phyloP scores from a whole-genome alignment of 2,113 vertebrate species.

The Myiopsitta monachus region DNA sequence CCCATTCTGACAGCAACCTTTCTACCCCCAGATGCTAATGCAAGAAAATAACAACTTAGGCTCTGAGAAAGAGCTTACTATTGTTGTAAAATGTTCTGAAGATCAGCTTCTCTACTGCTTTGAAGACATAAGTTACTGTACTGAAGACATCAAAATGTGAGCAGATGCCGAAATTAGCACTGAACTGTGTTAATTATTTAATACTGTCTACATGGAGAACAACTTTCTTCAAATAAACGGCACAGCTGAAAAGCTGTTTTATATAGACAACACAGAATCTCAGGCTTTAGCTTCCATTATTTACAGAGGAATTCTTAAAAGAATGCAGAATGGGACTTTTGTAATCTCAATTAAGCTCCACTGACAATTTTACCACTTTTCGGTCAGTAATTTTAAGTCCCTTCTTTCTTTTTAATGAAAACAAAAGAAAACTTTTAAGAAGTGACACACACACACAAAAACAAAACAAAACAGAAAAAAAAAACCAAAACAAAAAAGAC shows the following conservation, averaged over 20 bases:
- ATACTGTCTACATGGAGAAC: not conserved
- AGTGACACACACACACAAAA: not conserved
- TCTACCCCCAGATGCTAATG: not conserved
- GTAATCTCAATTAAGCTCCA: not conserved
- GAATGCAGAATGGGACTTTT: not conserved
- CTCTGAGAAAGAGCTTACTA: not conserved
- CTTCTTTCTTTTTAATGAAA: not conserved
- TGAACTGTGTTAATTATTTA: conserved; percentile 27
- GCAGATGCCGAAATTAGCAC: conserved; percentile 15
- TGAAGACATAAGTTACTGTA: not conserved
- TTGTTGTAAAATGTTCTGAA: not conserved
- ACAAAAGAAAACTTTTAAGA: not conserved
- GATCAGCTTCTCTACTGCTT: not conserved
- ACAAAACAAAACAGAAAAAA: not conserved
- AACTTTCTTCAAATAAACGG: not conserved
- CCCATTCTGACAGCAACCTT: not conserved
- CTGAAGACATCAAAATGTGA: not conserved
- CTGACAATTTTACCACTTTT: not conserved
- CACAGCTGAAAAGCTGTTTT: not conserved
- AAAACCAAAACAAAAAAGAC: too few species aligned
- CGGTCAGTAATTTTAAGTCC: not conserved
- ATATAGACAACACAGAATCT: not conserved
- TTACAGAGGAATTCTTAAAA: not conserved
- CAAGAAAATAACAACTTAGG: not conserved
- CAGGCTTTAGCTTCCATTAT: not conserved